A percentile compares a stretch with the other conserved stretches of the same genome.
phyloP scores from a whole-genome alignment of 2,888 invertebrate species.

The Tricholauxania praeusta region DNA sequence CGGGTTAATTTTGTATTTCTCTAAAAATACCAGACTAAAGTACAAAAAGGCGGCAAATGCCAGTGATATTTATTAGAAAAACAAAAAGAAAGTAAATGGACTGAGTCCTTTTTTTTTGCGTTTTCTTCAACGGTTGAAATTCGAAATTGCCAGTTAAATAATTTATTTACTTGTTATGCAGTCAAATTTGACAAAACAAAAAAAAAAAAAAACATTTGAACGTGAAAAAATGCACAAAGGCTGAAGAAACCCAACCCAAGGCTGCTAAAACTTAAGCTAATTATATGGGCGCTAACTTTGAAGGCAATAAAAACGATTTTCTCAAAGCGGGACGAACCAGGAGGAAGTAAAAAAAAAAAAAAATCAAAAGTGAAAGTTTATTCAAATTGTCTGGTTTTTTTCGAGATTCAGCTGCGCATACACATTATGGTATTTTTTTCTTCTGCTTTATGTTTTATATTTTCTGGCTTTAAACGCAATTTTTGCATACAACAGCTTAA shows the following conservation, averaged over 20 bases:
- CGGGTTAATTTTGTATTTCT: constrained; percentile 7
- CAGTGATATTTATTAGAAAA: neutral
- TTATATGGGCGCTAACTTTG: constrained; percentile 26
- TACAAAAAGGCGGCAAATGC: neutral
- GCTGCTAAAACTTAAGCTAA: constrained; percentile 20
- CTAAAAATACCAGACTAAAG: neutral
- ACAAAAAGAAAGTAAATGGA: neutral
- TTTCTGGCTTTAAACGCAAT: constrained; percentile 20
- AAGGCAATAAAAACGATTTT: constrained; percentile 25
- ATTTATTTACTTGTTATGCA: constrained; percentile 29
- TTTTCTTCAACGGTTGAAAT: neutral
- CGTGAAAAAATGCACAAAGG: neutral
- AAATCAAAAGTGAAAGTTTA: constrained; percentile 31
- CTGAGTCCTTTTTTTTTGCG: neutral
- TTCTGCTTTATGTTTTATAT: neutral
- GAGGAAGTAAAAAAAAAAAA: neutral
- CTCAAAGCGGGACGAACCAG: neutral
- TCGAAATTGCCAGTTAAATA: constrained; percentile 19
- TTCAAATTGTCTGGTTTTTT: neutral
- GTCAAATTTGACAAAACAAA: constrained; percentile 25
- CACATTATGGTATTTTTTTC: constrained; percentile 20
- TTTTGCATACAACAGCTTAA: neutral
- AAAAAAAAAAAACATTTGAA: neutral
- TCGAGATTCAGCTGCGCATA: neutral
- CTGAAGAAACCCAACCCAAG: neutral